Percentiles rank a stretch among this genome's conserved stretches.
These are phyloP conservation scores for Dolichopus griseipennis DNA, from an alignment of 2,888 invertebrate species.

Conservation along the genomic window DNA sequence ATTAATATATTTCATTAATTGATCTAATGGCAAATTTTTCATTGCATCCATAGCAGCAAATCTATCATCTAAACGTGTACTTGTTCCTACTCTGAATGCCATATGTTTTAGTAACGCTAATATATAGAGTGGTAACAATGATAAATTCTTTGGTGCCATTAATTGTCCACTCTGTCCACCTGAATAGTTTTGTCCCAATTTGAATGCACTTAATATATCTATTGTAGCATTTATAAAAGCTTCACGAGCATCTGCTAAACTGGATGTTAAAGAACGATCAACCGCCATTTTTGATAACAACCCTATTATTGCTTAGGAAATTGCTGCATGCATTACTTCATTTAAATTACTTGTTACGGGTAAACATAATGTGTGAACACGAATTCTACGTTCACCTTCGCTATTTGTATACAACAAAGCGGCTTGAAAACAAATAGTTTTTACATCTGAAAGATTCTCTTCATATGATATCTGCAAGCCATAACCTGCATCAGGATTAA, in stretches of 20 bases:
- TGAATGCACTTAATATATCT: constrained; percentile 74
- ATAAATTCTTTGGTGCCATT: constrained; percentile 65
- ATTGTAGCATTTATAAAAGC: constrained; percentile 92
- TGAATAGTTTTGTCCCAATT: constrained; percentile 55
- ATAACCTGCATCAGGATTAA: constrained; percentile 96
- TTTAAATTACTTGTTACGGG: constrained; percentile 77
- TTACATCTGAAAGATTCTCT: constrained; percentile 75
- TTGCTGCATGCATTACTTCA: constrained; percentile 82
- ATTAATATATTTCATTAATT: constrained; percentile 76
- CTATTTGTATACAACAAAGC: constrained; percentile 93
- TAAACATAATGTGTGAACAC: constrained; percentile 93
- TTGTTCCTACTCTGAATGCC: constrained; percentile 81
- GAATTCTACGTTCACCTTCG: constrained; percentile 89
- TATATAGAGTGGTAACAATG: constrained; percentile 79
- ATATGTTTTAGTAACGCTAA: constrained; percentile 79
- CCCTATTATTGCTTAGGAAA: constrained; percentile 88
- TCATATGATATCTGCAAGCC: constrained; percentile 93
- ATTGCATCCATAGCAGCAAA: constrained; percentile 88
- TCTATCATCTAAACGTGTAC: constrained; percentile 86
- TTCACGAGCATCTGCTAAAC: constrained; percentile 86
- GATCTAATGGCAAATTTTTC: constrained; percentile 74
- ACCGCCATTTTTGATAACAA: constrained; percentile 96
- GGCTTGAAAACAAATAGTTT: constrained; percentile 93
- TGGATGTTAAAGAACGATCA: constrained; percentile 78
- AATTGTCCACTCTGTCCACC: constrained; percentile 53